phyloP scores from a whole-genome alignment of 2,888 invertebrate species.

The Melikaiella ostensackeni region DNA sequence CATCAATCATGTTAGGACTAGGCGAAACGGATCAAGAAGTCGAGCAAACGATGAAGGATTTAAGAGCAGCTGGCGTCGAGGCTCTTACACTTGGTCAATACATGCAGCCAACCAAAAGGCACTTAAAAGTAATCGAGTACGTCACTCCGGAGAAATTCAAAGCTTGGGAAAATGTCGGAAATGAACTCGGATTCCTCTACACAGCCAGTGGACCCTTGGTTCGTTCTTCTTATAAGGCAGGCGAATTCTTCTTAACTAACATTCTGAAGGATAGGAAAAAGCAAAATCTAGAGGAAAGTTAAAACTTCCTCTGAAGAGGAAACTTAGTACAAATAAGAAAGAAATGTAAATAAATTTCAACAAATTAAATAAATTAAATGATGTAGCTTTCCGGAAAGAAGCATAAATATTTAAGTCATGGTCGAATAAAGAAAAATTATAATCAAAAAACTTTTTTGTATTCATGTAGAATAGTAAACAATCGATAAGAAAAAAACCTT shows the following conservation, averaged over 20 bases:
- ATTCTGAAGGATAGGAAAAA: slow-evolving; percentile 80
- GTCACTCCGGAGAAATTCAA: slow-evolving; percentile 96
- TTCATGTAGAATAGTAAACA: neutral
- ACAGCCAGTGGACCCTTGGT: slow-evolving; percentile 99
- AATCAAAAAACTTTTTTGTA: neutral
- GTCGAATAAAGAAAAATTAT: neutral
- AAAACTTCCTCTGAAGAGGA: neutral
- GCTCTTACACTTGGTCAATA: slow-evolving; percentile 98
- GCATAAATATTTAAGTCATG: neutral
- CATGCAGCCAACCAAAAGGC: slow-evolving; percentile 99
- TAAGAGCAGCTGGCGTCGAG: slow-evolving; percentile 90
- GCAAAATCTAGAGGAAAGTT: slow-evolving; percentile 39
- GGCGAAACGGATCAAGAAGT: slow-evolving; percentile 94
- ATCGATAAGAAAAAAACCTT: neutral
- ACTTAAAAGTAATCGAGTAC: slow-evolving; percentile 96
- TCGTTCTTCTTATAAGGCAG: slow-evolving; percentile 98
- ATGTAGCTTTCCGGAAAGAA: neutral
- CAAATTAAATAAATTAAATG: neutral
- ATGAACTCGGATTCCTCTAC: slow-evolving; percentile 94
- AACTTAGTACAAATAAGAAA: neutral
- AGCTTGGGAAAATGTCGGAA: slow-evolving; percentile 90
- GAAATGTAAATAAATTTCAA: neutral
- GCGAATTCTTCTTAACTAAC: slow-evolving; percentile 93
- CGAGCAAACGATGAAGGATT: slow-evolving; percentile 90
- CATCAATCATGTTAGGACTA: slow-evolving; percentile 98